phyloP scores from a whole-genome alignment of 2,113 vertebrate species.

The Thamnophis sirtalis region DNA sequence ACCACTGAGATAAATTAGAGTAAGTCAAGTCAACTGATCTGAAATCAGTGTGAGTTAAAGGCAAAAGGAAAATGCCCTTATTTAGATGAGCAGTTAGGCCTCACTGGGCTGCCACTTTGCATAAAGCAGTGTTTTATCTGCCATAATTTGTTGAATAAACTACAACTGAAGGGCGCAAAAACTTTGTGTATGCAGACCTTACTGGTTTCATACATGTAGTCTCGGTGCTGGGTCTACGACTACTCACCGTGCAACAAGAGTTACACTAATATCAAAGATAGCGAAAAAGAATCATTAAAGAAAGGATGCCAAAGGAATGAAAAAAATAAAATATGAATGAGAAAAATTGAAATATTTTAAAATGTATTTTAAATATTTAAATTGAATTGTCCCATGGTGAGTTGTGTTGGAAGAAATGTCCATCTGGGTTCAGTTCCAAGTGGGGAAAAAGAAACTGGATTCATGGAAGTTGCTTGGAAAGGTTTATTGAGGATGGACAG shows the following conservation, averaged over 20 bases:
- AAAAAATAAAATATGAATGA: neutral
- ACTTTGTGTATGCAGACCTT: too few relatives aligned
- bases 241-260: neutral
- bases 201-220: neutral
- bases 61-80: neutral
- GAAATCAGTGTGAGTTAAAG: neutral
- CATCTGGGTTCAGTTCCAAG: too few relatives aligned
- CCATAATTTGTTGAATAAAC: neutral
- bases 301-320: neutral
- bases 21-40: neutral
- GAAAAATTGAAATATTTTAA: neutral
- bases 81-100: neutral
- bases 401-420: too few relatives aligned
- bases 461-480: too few relatives aligned
- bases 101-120: neutral
- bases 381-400: neutral
- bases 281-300: neutral
- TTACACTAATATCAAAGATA: neutral
- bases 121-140: neutral
- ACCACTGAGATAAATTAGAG: neutral
- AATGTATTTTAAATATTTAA: neutral
- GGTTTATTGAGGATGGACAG: too few relatives aligned
- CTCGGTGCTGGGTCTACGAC: neutral
- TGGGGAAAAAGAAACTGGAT: too few relatives aligned
- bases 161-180: neutral